A percentile compares a stretch with the other conserved stretches of the same genome.
Evolutionary conservation across 2,888 invertebrate genomes (phyloP).

Genomic region (Lamellibrachia satsuma): DNA sequence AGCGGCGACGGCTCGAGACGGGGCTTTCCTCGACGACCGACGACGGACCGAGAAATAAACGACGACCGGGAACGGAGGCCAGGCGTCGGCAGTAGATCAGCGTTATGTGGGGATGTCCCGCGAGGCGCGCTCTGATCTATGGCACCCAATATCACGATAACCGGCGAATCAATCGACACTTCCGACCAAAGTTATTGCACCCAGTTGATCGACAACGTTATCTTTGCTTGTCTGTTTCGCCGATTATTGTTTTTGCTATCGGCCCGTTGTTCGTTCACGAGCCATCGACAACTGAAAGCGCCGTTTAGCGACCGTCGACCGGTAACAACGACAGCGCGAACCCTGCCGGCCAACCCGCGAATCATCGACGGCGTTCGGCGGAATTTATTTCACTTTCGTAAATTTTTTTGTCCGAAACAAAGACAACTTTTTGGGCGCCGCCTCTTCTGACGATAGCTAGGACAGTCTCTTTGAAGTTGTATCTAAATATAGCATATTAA

Average conservation of each 20-base stretch:
- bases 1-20: not conserved
- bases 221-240: not conserved
- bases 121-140: conserved; percentile 10
- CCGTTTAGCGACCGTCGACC: not conserved
- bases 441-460: no score
- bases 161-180: not conserved
- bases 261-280: not conserved
- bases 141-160: conserved; percentile 9
- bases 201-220: conserved; percentile 5
- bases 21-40: not conserved
- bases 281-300: not conserved
- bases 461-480: no score
- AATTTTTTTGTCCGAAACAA: no score
- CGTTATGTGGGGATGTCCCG: conserved; percentile 1
- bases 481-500: no score
- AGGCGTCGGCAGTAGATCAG: not conserved
- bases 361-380: no score
- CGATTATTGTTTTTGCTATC: not conserved
- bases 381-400: no score
- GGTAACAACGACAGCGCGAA: not conserved
- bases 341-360: no score
- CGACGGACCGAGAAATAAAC: not conserved
- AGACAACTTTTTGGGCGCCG: no score
- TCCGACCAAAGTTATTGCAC: not conserved
- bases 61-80: not conserved